phyloP scores from a whole-genome alignment of 2,113 vertebrate genomes.

The Coptodon bakossiorum region DNA sequence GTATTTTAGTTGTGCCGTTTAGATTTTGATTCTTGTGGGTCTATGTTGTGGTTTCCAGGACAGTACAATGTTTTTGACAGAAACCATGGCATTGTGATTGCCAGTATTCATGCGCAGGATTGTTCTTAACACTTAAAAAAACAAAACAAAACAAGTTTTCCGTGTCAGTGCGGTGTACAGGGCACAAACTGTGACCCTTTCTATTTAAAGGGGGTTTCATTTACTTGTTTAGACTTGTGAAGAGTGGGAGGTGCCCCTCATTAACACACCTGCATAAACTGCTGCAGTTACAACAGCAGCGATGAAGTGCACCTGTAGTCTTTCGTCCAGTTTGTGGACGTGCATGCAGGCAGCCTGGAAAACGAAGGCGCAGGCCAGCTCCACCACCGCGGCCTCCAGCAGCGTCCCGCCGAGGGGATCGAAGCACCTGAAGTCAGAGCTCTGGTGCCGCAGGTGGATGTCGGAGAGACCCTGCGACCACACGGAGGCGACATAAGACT shows the following conservation, averaged over 20 bases:
- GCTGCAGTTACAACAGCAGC: slow-evolving; percentile 76
- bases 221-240: not conserved
- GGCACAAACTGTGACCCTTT: not conserved
- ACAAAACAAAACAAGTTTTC: rapidly evolving
- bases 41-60: not conserved
- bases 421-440: slow-evolving; percentile 59
- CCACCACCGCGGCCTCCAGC: slow-evolving; percentile 71
- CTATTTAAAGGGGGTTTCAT: not conserved
- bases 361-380: slow-evolving; percentile 75
- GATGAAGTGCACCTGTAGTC: slow-evolving; percentile 62
- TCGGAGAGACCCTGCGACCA: slow-evolving; percentile 75
- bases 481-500: slow-evolving; percentile 37
- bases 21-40: not conserved
- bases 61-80: not conserved
- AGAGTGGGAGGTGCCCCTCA: not conserved
- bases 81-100: not conserved
- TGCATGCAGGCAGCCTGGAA: slow-evolving; percentile 74
- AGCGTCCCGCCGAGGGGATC: slow-evolving; percentile 73
- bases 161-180: rapidly evolving
- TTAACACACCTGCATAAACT: slow-evolving; percentile 76
- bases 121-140: not conserved
- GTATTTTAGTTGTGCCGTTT: not conserved
- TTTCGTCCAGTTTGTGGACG: slow-evolving; percentile 56
- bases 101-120: rapidly evolving
- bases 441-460: slow-evolving; percentile 56